A percentile compares a stretch with the other conserved stretches of the same genome.
Evolutionary conservation across 2,797 vertebrate genomes (phyloP).

Genomic region (Sebastes ruberrimus): DNA sequence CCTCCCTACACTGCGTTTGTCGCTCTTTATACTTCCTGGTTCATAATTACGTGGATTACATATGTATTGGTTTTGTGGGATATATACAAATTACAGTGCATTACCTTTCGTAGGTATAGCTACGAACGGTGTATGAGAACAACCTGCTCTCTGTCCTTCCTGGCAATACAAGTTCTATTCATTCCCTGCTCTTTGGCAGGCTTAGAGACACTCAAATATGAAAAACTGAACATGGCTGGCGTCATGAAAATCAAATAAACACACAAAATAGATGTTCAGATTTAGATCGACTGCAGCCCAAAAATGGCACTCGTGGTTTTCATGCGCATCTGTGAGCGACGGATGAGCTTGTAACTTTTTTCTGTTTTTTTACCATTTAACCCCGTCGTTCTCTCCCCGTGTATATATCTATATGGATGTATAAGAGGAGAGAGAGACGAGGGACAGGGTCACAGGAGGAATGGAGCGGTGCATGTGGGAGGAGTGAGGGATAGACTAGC

Average conservation of each 20-base stretch:
- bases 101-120: too few species aligned
- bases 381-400: not conserved
- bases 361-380: not conserved
- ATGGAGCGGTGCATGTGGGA: slow-evolving; percentile 46
- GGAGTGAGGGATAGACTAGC: slow-evolving; percentile 40
- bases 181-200: not conserved
- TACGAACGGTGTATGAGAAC: too few species aligned
- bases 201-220: not conserved
- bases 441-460: slow-evolving; percentile 63
- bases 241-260: not conserved
- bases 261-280: not conserved
- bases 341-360: not conserved
- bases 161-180: not conserved
- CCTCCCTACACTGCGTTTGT: too few species aligned
- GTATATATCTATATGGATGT: not conserved
- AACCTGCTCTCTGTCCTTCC: not conserved
- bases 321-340: not conserved
- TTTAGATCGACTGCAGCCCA: not conserved
- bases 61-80: rapidly evolving
- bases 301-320: not conserved
- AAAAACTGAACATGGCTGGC: not conserved
- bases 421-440: not conserved
- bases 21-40: too few species aligned
- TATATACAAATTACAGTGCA: too few species aligned
- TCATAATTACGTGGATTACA: too few species aligned